Conservation (phyloP, 2,888 invertebrate species). For the Catocala sponsa region DNA sequence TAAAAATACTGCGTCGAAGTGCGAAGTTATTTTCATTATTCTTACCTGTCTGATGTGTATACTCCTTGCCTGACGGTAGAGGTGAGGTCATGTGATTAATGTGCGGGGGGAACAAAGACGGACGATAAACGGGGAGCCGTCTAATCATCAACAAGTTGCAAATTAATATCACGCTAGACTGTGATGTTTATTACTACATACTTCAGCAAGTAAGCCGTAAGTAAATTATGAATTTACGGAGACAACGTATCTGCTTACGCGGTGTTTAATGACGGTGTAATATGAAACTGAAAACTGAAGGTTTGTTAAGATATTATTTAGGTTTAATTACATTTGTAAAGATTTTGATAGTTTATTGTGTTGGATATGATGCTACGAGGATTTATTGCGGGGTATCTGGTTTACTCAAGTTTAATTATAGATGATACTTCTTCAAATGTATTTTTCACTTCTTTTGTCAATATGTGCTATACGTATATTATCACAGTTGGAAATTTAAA, state of each 20-base stretch:
- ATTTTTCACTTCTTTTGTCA: too few relatives aligned
- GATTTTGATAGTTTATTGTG: too few relatives aligned
- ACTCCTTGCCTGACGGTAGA: constrained; percentile 61
- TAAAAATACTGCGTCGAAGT: too few relatives aligned
- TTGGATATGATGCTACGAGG: too few relatives aligned
- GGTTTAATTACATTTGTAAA: too few relatives aligned
- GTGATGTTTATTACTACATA: constrained; percentile 64
- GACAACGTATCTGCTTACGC: constrained; percentile 21
- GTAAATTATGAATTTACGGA: constrained; percentile 50
- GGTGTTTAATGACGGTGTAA: constrained; percentile 26
- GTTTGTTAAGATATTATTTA: not conserved
- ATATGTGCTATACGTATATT: too few relatives aligned
- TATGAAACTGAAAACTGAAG: constrained; percentile 18
- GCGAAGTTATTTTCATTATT: too few relatives aligned
- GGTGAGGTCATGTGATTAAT: constrained; percentile 85
- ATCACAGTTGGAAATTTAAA: too few relatives aligned
- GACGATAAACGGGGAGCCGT: constrained; percentile 72
- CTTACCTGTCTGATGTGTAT: constrained; percentile 20
- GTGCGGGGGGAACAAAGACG: constrained; percentile 70
- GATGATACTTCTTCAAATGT: too few relatives aligned
- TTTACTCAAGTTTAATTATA: too few relatives aligned
- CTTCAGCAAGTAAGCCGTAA: constrained; percentile 38
- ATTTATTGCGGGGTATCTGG: too few relatives aligned
- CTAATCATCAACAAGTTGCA: constrained; percentile 87
- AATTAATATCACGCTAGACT: constrained; percentile 78